Evolutionary conservation across 2,888 invertebrate species (phyloP), one percentile per base, ranked within the genome.

Genomic region (Tenthredo distinguenda): DNA sequence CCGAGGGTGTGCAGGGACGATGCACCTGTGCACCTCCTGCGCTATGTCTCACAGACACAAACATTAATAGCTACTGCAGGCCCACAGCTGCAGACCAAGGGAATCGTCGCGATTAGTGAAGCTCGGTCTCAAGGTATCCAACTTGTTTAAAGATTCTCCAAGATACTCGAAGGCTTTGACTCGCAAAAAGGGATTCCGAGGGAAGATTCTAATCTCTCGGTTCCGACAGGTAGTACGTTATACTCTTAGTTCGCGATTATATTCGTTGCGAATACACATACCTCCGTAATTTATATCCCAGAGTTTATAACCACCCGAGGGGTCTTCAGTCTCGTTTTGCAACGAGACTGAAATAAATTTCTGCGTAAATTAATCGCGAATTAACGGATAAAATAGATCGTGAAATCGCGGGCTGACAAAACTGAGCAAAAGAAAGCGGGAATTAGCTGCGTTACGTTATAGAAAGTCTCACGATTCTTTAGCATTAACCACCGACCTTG

Each of bases 1-100:
- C 81, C 88, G 87, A 90, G 88, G 88, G 89, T 89, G 89, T 90
- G 87, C 86, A 90, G 91, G 90, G 90, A 86, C 91, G 91, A 91
- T 91, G 91, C 92, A 92, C 91, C 91, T 91, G 91, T 89, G 40
- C 47, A 62, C 74, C 84, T 86, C 77, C 37, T 40, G 86, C 87
- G 85, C 87, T 88, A 86, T 85, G 86, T 84, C 87, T 79, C 84
- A 88, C 74, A 85, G 26, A 85, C 86, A 85, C 62, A 84, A 77
- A 18, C 55, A 10, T 55, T 40, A 43, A 72, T 26, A 62, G 62
- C 65, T 34, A 50, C 7, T 55, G n/a, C n/a, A 82, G 76, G 47
- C 62, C 40, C 74, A 58, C 86, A 86, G 85, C 85, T 81, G 86
- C 71, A 12, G 85, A 84, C 79, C 76, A 65, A 85, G 72, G 40